Percentiles rank a stretch among this genome's conserved stretches.
These are phyloP conservation scores for Ischnus inquisitorius DNA, from an alignment of 2,888 invertebrate genomes.

Conservation along the genomic window DNA sequence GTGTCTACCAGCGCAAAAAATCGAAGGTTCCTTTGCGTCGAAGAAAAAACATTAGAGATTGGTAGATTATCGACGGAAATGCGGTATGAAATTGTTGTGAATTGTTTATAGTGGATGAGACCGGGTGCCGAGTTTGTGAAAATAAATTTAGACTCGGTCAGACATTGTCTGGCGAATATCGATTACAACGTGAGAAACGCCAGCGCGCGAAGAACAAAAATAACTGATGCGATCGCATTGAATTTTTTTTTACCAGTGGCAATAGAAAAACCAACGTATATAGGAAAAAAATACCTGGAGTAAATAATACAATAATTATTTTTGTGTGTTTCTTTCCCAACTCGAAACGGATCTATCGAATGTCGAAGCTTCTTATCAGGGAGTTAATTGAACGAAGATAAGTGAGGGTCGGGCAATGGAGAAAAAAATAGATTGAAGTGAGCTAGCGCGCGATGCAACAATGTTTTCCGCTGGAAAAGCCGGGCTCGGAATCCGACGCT, in stretches of 20 bases:
- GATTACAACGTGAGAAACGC: background rate
- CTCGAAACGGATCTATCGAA: background rate
- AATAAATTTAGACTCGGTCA: background rate
- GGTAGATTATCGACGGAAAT: background rate
- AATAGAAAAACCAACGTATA: background rate
- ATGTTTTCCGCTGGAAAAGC: constrained; percentile 35
- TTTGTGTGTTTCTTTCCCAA: background rate
- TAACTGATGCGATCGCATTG: background rate
- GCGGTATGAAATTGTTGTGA: background rate
- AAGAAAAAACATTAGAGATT: background rate
- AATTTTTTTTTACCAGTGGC: background rate
- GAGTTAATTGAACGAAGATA: background rate
- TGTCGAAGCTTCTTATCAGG: background rate
- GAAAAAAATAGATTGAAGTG: background rate
- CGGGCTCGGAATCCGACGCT: constrained; percentile 60
- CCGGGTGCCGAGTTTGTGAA: background rate
- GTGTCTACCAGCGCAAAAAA: background rate
- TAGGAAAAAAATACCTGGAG: too few species aligned
- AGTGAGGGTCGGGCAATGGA: background rate
- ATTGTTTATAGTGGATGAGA: constrained; percentile 4
- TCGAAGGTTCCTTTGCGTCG: background rate
- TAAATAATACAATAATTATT: too few species aligned
- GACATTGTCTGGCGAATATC: constrained; percentile 8
- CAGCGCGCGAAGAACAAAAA: background rate
- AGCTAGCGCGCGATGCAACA: background rate